phyloP scores from a whole-genome alignment of 1,140 invertebrate genomes.

The Trichomalopsis sarcophagae region DNA sequence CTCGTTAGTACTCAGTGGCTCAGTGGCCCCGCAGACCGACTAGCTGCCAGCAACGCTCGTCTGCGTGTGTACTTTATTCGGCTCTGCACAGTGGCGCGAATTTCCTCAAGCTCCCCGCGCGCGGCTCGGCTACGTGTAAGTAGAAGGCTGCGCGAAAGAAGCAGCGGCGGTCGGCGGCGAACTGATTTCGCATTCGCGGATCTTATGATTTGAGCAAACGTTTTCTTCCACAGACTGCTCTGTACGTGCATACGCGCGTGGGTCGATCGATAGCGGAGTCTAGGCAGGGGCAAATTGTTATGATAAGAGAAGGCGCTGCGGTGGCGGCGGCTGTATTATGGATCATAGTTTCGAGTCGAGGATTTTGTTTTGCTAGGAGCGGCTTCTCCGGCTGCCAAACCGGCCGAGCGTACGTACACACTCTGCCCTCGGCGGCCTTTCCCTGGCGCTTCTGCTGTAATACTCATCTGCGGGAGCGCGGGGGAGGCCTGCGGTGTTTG shows the following conservation, averaged over 20 bases:
- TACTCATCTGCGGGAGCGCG: neutral
- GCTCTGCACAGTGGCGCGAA: neutral
- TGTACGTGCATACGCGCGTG: too few relatives aligned
- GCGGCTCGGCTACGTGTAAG: neutral
- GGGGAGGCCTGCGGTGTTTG: neutral
- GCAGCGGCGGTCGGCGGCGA: neutral
- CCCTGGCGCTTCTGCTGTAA: neutral
- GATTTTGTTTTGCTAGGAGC: conserved; percentile 33
- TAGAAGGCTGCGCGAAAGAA: neutral
- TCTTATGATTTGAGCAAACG: conserved; percentile 36
- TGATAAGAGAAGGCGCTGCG: conserved; percentile 22
- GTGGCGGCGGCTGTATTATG: conserved; percentile 3
- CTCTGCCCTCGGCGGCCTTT: neutral
- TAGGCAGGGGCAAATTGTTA: neutral
- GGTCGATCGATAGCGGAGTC: neutral
- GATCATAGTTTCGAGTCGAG: conserved; percentile 31
- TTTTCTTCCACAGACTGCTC: conserved; percentile 13
- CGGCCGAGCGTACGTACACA: neutral
- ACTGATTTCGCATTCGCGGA: conserved; percentile 12
- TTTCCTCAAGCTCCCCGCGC: neutral
- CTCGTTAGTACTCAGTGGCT: too few relatives aligned
- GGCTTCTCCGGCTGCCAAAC: neutral
- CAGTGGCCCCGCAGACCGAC: too few relatives aligned
- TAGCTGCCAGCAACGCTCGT: too few relatives aligned
- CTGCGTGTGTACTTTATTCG: too few relatives aligned